Percentiles rank a stretch among this genome's conserved stretches.
These are phyloP conservation scores for Clostera curtula DNA, from an alignment of 2,888 invertebrate species.

Conservation along the genomic window DNA sequence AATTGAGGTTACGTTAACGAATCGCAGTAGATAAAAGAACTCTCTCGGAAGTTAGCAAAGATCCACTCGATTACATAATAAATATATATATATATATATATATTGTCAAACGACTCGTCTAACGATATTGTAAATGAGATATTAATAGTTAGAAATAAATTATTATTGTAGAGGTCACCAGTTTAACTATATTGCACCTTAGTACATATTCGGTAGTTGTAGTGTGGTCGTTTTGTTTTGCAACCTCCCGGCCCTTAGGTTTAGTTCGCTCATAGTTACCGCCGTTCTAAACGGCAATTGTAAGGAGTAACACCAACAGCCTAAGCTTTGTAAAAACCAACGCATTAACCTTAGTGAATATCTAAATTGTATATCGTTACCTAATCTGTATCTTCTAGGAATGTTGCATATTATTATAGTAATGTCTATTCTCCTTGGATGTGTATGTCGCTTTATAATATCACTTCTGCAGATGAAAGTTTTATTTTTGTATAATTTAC, in stretches of 20 bases:
- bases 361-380: conserved; percentile 32
- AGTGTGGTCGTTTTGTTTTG: conserved; percentile 39
- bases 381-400: conserved; percentile 38
- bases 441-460: too few relatives aligned
- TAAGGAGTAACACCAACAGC: conserved; percentile 66
- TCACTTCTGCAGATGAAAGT: too few relatives aligned
- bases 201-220: conserved; percentile 35
- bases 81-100: too few relatives aligned
- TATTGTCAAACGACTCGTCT: conserved; percentile 27
- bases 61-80: too few relatives aligned
- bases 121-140: conserved; percentile 57
- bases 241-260: conserved; percentile 33
- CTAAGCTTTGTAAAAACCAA: conserved; percentile 50
- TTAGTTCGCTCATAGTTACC: conserved; percentile 56
- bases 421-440: too few relatives aligned
- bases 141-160: conserved; percentile 50
- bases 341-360: conserved; percentile 34
- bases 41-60: too few relatives aligned
- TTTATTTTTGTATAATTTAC: too few relatives aligned
- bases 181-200: conserved; percentile 42
- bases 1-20: too few relatives aligned
- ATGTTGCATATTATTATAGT: too few relatives aligned
- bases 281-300: conserved; percentile 51
- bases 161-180: conserved; percentile 36
- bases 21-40: too few relatives aligned